Conservation (phyloP, 2,113 vertebrate species). For the Suricata suricatta region DNA sequence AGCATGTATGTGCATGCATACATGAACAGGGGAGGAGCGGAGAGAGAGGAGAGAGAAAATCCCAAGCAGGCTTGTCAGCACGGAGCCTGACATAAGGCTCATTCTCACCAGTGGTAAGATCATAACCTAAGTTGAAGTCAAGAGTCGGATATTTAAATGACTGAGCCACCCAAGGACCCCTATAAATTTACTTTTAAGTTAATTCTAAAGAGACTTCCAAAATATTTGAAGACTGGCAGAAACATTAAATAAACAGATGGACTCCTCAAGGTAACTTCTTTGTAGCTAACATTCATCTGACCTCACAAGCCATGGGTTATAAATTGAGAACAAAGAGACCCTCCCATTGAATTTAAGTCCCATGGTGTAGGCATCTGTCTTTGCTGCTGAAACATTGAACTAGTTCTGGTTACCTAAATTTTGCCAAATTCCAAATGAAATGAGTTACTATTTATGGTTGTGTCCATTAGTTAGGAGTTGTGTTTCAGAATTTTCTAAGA, state of each 20-base stretch:
- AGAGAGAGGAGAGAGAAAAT: no score
- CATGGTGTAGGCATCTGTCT: background rate
- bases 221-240: background rate
- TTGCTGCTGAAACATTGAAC: background rate
- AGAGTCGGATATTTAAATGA: no score
- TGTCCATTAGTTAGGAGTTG: background rate
- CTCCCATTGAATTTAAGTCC: background rate
- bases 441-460: accelerated
- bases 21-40: no score
- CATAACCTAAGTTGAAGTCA: no score
- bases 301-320: background rate
- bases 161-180: no score
- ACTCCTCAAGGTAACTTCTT: background rate
- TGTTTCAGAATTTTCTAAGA: background rate
- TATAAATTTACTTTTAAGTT: background rate
- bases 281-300: background rate
- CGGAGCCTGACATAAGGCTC: no score
- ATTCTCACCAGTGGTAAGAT: no score
- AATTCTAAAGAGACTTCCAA: slow-evolving; percentile 5
- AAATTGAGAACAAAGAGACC: background rate
- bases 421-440: background rate
- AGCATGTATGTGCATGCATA: no score
- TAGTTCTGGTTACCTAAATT: background rate
- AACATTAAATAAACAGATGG: background rate
- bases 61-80: no score